Evolutionary conservation across 2,113 vertebrate species (phyloP), one percentile per base, ranked within the genome.

Genomic region (Peucedramus taeniatus): DNA sequence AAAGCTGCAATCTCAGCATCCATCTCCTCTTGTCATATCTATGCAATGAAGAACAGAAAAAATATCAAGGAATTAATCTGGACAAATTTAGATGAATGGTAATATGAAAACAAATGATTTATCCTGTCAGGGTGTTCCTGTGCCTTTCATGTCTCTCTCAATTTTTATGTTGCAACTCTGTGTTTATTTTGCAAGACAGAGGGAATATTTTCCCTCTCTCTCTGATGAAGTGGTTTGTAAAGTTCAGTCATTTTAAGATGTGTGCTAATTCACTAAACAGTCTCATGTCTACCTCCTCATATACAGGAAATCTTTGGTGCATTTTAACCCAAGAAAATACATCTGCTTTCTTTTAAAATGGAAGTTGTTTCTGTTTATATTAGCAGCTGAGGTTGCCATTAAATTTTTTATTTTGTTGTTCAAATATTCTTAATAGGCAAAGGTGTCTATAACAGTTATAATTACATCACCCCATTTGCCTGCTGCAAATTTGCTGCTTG

Each of bases 351-450:
- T 93, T 93, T 96, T 35, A 26, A 96, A 96, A 85, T 24, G 59
- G 21, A 90, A 60, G 49, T 28, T 77, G 16, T 71, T 93, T 94
- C 88, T 87, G 35, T 85, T 94, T 90, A 60, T 78, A 24, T 15
- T 57, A 83, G 49, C 87, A 97, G 83, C 60, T 92, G 82, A 65
- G 45, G 13, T 50, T 93, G 57, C 23, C 23, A 16, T 93, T 93
- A 78, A 80, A 28, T 61, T 91, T 96, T 94, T 93, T 94, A 72
- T 96, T 97, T 96, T 94, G 93, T 87, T 90, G 24, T 96, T 93
- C 30, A 71, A 64, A 65, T 87, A 50, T 19, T 93, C 50, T 93
- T 93, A 94, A 89, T 65, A 94, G 70, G 56, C 53, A 84, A 65
- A 91, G 65, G 86, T 94, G 90, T 51, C 57, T 90, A 75, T 96